Percentiles rank a stretch among this genome's conserved stretches.
These are phyloP conservation scores for Hypolimnas misippus DNA, from an alignment of 2,888 invertebrate genomes.

Conservation along the genomic window DNA sequence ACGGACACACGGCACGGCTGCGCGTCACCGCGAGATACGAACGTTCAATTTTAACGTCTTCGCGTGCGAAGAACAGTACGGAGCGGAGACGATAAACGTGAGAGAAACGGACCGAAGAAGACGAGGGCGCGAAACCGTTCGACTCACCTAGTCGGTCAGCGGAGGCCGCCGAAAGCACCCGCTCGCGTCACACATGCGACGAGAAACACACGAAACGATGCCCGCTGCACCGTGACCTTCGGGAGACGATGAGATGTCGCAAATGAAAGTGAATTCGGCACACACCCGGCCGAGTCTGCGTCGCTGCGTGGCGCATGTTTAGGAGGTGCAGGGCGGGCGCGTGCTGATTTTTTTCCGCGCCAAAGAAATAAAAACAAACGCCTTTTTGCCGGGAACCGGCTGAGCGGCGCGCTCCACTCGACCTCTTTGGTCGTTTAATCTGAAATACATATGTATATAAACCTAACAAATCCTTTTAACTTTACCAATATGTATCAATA, in stretches of 20 bases:
- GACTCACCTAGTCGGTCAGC: slow-evolving; percentile 79
- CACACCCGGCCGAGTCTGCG: slow-evolving; percentile 80
- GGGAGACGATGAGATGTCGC: slow-evolving; percentile 81
- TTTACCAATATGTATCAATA: neutral
- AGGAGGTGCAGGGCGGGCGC: slow-evolving; percentile 83
- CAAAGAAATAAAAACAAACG: slow-evolving; percentile 84
- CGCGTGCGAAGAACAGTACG: slow-evolving; percentile 69
- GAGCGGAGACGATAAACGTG: slow-evolving; percentile 74
- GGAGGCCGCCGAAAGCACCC: slow-evolving; percentile 73
- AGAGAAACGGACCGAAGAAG: slow-evolving; percentile 61
- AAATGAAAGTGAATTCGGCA: slow-evolving; percentile 84
- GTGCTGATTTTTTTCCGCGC: slow-evolving; percentile 80
- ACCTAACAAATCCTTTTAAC: neutral
- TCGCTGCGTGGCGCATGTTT: slow-evolving; percentile 85
- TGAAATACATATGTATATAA: slow-evolving; percentile 5
- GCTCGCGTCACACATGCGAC: slow-evolving; percentile 57
- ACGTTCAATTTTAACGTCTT: slow-evolving; percentile 66
- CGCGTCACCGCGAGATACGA: slow-evolving; percentile 60
- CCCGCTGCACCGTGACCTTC: slow-evolving; percentile 80
- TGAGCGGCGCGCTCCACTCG: slow-evolving; percentile 50
- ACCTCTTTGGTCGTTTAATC: slow-evolving; percentile 24
- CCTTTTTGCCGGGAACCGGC: slow-evolving; percentile 77
- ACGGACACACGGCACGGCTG: slow-evolving; percentile 50
- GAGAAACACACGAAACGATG: slow-evolving; percentile 43
- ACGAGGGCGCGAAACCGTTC: slow-evolving; percentile 71